phyloP scores from a whole-genome alignment of 2,888 invertebrate species.

The Cataglyphis rosenhaueri region DNA sequence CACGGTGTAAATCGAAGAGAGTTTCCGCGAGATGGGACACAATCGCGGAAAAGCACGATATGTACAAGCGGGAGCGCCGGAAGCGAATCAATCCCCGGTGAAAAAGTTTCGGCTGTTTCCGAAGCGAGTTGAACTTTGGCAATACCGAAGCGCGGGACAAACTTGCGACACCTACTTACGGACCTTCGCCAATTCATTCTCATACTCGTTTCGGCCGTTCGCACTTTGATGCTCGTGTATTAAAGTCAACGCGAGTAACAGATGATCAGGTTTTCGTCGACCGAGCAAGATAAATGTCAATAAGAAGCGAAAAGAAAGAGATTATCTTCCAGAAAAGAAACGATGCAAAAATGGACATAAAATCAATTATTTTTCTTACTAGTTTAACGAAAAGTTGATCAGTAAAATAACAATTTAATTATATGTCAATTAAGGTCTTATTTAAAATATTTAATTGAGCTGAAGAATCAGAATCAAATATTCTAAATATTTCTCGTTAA shows the following conservation, averaged over 20 bases:
- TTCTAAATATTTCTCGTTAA: background rate
- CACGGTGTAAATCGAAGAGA: conserved; percentile 12
- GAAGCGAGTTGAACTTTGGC: conserved; percentile 7
- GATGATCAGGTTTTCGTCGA: background rate
- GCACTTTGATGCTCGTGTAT: conserved; percentile 21
- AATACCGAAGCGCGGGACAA: background rate
- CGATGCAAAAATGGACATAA: background rate
- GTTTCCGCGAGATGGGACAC: background rate
- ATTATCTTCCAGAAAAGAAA: conserved; percentile 6
- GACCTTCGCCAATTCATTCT: conserved; percentile 5
- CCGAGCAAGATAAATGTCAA: conserved; percentile 15
- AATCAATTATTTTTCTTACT: background rate
- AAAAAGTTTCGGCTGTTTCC: conserved; percentile 2
- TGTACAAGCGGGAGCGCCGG: background rate
- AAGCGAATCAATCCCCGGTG: conserved; percentile 19
- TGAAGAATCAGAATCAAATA: background rate
- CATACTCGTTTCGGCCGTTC: conserved; percentile 19
- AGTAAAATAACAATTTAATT: background rate
- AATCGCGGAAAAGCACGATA: conserved; percentile 1
- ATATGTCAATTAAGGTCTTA: background rate
- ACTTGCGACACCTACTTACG: background rate
- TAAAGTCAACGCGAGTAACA: conserved; percentile 24
- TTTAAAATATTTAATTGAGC: background rate
- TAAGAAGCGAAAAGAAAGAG: background rate
- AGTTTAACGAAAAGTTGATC: background rate